These are phyloP conservation scores for Agonopterix alstromeriana DNA, from an alignment of 2,888 invertebrate genomes.

Conservation along the genomic window DNA sequence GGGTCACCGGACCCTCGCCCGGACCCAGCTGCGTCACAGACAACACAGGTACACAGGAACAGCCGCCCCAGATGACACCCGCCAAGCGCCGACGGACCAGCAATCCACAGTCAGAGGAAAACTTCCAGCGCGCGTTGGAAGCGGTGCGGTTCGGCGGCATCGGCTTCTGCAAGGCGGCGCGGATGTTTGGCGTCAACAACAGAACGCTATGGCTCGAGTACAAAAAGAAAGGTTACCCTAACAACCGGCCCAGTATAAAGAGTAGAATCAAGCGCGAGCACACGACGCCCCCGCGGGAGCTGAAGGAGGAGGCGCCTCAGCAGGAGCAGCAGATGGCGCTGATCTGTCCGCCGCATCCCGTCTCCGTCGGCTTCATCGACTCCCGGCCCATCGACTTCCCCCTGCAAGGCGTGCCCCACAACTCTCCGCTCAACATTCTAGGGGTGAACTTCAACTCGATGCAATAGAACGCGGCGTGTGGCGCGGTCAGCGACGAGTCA, in stretches of 20 bases:
- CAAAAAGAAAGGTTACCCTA: constrained; percentile 89
- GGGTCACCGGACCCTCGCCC: constrained; percentile 55
- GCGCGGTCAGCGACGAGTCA: constrained; percentile 37
- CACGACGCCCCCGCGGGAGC: constrained; percentile 78
- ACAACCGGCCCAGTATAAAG: constrained; percentile 86
- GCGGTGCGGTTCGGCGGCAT: constrained; percentile 90
- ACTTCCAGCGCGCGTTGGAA: constrained; percentile 87
- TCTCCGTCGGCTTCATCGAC: constrained; percentile 83
- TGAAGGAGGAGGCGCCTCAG: constrained; percentile 52
- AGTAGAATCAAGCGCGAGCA: constrained; percentile 84
- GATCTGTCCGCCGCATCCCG: constrained; percentile 80
- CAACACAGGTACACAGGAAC: constrained; percentile 14
- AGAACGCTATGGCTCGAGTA: constrained; percentile 91
- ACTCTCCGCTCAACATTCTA: constrained; percentile 82
- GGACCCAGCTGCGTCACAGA: constrained; percentile 54
- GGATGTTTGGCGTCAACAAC: constrained; percentile 90
- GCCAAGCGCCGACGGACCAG: constrained; percentile 83
- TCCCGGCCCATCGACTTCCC: constrained; percentile 83
- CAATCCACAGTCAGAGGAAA: constrained; percentile 89
- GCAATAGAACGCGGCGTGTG: constrained; percentile 77
- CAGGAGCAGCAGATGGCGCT: constrained; percentile 68
- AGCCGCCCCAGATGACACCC: constrained; percentile 34
- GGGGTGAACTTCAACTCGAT: constrained; percentile 87
- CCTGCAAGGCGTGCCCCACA: constrained; percentile 78
- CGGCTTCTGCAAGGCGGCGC: constrained; percentile 90